Evolutionary conservation across 2,797 vertebrate species (phyloP).

Genomic region (Thripadectes ignobilis): DNA sequence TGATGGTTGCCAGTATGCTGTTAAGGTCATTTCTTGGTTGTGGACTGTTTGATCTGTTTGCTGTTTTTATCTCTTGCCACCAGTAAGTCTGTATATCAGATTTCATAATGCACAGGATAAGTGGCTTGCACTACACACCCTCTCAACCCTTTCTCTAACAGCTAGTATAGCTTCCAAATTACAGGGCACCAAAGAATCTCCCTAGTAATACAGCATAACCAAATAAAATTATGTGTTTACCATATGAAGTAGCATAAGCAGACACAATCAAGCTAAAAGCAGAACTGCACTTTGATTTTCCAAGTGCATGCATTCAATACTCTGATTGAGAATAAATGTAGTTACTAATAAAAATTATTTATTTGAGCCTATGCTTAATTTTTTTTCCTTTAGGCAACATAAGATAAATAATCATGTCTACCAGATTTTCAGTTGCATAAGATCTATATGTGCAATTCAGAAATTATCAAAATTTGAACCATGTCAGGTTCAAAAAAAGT

Average conservation of each 20-base stretch:
- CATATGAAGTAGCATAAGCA: not conserved
- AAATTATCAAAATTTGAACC: not conserved
- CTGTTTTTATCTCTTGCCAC: constrained; percentile 64
- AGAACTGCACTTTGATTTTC: not conserved
- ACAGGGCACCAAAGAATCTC: not conserved
- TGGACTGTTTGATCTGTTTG: constrained; percentile 62
- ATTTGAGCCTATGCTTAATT: not conserved
- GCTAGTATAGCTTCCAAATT: not conserved
- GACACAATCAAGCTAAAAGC: not conserved
- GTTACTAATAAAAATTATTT: not conserved
- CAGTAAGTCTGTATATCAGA: constrained; percentile 38
- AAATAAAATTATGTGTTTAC: not conserved
- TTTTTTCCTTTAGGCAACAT: not conserved
- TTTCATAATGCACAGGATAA: constrained; percentile 63
- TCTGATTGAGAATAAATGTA: not conserved
- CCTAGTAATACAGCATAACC: not conserved
- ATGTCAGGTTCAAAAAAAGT: not conserved
- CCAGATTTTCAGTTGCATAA: not conserved
- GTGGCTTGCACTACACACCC: not conserved
- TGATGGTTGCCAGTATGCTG: constrained; percentile 19
- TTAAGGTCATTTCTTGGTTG: constrained; percentile 63
- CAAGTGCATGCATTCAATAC: not conserved
- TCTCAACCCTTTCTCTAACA: not conserved
- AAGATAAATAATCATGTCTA: not conserved
- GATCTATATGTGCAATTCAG: not conserved